phyloP scores from a whole-genome alignment of 2,113 vertebrate genomes.

The Pseudopipra pipra region DNA sequence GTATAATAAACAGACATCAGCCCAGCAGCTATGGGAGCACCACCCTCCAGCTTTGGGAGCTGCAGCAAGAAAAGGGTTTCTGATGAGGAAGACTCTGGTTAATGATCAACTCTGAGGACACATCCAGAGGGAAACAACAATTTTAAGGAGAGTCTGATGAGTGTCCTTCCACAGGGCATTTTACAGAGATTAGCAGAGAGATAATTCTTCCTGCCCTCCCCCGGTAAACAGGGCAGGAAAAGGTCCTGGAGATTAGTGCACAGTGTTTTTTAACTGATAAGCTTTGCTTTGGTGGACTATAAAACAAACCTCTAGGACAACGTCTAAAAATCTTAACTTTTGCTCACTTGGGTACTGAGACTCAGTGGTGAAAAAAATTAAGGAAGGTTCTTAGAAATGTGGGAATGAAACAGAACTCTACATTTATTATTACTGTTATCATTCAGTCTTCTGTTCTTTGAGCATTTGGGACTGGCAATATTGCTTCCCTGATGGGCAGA shows the following conservation, averaged over 20 bases:
- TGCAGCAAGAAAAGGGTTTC: neutral
- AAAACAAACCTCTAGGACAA: neutral
- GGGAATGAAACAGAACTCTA: neutral
- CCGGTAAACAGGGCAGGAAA: neutral
- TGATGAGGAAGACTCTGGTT: neutral
- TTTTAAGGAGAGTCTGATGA: neutral
- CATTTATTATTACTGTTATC: neutral
- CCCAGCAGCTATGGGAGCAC: neutral
- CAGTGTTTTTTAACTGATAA: neutral
- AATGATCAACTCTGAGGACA: neutral
- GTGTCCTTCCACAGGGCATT: neutral
- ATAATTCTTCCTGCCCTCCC: neutral
- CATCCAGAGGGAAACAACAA: neutral
- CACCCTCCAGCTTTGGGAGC: neutral
- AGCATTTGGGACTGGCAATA: neutral
- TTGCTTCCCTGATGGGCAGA: conserved; percentile 28
- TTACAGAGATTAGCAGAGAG: neutral
- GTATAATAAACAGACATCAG: neutral
- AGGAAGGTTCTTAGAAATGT: neutral
- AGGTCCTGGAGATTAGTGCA: neutral
- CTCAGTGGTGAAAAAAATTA: neutral
- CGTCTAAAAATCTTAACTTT: neutral
- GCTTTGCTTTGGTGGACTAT: neutral
- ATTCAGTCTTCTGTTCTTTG: neutral
- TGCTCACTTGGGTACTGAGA: neutral